Evolutionary conservation across 2,888 invertebrate species (phyloP).

Genomic region (Dinocampus coccinellae): DNA sequence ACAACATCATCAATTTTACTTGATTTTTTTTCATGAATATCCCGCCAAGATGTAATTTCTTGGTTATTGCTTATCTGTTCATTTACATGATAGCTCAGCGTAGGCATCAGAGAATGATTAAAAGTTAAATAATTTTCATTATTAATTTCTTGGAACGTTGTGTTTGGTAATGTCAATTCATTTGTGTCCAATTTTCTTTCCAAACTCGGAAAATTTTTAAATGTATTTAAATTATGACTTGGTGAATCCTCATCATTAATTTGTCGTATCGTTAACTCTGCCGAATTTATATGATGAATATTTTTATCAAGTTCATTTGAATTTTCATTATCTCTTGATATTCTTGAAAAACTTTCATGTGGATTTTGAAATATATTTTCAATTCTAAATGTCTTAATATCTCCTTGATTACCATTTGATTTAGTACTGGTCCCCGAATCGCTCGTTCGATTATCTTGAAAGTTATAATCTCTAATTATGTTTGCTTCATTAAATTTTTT

Average conservation of each 20-base stretch:
- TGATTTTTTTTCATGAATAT: not conserved
- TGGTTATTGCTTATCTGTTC: not conserved
- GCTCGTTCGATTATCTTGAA: slow-evolving; percentile 32
- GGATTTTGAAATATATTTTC: slow-evolving; percentile 59
- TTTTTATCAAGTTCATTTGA: slow-evolving; percentile 45
- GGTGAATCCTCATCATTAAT: slow-evolving; percentile 44
- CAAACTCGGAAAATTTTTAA: slow-evolving; percentile 3
- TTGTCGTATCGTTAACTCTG: slow-evolving; percentile 54
- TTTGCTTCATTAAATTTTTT: slow-evolving; percentile 36
- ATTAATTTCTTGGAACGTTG: too few species aligned
- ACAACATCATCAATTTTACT: not conserved
- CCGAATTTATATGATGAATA: slow-evolving; percentile 54
- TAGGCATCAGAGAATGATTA: not conserved
- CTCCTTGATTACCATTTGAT: slow-evolving; percentile 50
- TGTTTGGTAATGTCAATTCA: slow-evolving; percentile 25
- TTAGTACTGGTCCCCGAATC: slow-evolving; percentile 38
- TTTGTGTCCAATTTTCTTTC: slow-evolving; percentile 27
- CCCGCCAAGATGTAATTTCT: slow-evolving; percentile 2
- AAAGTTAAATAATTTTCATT: not conserved
- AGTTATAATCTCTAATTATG: slow-evolving; percentile 41
- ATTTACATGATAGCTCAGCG: not conserved
- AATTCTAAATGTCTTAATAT: slow-evolving; percentile 56
- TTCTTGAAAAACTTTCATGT: slow-evolving; percentile 24
- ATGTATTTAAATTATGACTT: not conserved
- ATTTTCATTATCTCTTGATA: not conserved